Percentiles rank a stretch among this genome's conserved stretches.
These are phyloP conservation scores for Caenorhabditis macrosperma DNA, from an alignment of 2,888 invertebrate species.

Conservation along the genomic window DNA sequence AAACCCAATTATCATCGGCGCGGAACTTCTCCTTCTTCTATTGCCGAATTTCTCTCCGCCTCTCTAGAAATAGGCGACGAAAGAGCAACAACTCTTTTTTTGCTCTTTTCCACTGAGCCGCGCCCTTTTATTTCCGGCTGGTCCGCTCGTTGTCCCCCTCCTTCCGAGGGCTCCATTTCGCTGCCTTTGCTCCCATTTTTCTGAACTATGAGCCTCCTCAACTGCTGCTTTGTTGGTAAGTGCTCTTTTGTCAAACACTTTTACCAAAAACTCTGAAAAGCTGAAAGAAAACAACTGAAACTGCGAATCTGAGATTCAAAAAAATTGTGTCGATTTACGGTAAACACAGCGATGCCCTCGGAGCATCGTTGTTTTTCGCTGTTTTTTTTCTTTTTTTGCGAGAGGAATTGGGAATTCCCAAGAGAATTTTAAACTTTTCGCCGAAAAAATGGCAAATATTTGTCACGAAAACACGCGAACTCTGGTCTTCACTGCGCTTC, in stretches of 20 bases:
- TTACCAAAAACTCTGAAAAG: neutral
- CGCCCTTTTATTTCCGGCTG: conserved; percentile 16
- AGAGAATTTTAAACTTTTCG: neutral
- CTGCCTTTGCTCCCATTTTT: neutral
- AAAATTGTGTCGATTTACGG: neutral
- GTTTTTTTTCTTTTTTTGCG: neutral
- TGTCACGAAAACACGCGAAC: conserved; percentile 5
- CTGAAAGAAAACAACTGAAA: neutral
- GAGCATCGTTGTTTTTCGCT: conserved; percentile 6
- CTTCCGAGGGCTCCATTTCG: conserved; percentile 6
- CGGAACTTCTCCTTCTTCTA: conserved; percentile 17
- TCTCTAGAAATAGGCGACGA: neutral
- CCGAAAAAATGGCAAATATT: conserved; percentile 16
- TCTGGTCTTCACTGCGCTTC: conserved; percentile 2
- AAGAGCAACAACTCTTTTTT: conserved; percentile 26
- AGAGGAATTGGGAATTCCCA: neutral
- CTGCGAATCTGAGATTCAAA: neutral
- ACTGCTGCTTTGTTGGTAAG: conserved; percentile 53
- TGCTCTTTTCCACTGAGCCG: neutral
- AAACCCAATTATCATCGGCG: conserved; percentile 57
- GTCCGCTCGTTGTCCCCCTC: neutral
- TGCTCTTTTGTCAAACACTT: neutral
- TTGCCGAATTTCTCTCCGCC: neutral
- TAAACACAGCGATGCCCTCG: too few species aligned
- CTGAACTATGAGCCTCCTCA: conserved; percentile 35